These are phyloP conservation scores for Epizoanthus rinbou DNA, from an alignment of 92 coral and sea anemone species.

Conservation along the genomic window DNA sequence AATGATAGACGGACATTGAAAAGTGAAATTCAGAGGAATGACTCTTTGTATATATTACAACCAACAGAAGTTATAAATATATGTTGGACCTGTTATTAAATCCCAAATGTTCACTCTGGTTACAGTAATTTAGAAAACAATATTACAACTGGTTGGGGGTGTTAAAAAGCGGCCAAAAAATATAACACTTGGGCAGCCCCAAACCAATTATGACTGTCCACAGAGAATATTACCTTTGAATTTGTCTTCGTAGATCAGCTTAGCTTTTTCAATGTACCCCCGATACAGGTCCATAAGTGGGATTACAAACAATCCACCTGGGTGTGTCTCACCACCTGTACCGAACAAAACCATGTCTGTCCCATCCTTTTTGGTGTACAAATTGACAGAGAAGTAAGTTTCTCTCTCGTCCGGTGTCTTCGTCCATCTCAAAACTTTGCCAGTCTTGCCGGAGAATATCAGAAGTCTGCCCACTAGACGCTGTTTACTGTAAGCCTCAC, in stretches of 20 bases:
- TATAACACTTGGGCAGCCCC: no score
- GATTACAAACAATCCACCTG: conserved; percentile 92
- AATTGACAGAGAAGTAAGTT: conserved; percentile 89
- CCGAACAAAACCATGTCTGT: conserved; percentile 91
- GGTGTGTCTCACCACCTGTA: conserved; percentile 97
- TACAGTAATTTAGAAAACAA: no score
- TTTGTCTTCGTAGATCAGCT: conserved; percentile 79
- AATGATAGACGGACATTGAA: neutral
- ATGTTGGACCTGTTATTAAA: no score
- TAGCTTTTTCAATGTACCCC: conserved; percentile 81
- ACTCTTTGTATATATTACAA: no score
- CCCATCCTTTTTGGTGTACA: conserved; percentile 86
- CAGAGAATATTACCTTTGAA: conserved; percentile 72
- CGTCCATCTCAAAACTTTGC: conserved; percentile 84
- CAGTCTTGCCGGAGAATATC: conserved; percentile 92
- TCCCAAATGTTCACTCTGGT: no score
- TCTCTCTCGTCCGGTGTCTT: conserved; percentile 89
- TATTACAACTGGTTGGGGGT: no score
- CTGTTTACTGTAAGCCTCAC: conserved; percentile 85
- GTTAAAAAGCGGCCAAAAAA: no score
- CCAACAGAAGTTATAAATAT: no score
- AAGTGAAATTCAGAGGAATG: neutral
- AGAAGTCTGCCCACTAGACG: conserved; percentile 87
- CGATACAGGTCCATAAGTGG: conserved; percentile 74
- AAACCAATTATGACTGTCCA: no score